phyloP scores from a whole-genome alignment of 2,113 vertebrate genomes.

The Syngnathus typhle region DNA sequence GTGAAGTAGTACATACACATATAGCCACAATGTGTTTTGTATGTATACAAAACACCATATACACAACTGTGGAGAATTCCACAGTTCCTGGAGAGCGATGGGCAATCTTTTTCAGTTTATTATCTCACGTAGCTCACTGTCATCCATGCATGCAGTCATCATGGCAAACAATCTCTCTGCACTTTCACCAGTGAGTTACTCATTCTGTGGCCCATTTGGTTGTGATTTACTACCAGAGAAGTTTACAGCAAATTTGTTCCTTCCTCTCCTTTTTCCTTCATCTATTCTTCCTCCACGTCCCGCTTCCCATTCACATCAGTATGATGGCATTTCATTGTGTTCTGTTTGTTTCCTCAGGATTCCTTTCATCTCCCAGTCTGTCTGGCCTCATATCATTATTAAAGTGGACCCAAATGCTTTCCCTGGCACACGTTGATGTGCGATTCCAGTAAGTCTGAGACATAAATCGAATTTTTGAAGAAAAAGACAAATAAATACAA shows the following conservation, averaged over 20 bases:
- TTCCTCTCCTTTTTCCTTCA: constrained; percentile 51
- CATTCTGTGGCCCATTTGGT: constrained; percentile 59
- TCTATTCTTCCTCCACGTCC: constrained; percentile 33
- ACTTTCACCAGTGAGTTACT: constrained; percentile 53
- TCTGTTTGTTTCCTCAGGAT: constrained; percentile 69
- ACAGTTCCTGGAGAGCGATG: constrained; percentile 57
- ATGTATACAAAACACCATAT: too few relatives aligned
- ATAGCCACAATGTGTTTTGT: too few relatives aligned
- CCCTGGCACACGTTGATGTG: constrained; percentile 58
- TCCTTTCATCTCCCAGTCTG: constrained; percentile 71
- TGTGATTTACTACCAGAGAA: constrained; percentile 65
- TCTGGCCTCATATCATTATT: constrained; percentile 73
- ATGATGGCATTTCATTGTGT: constrained; percentile 68
- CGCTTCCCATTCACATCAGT: constrained; percentile 58
- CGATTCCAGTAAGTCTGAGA: constrained; percentile 71
- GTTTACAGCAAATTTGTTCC: constrained; percentile 61
- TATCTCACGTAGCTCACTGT: constrained; percentile 52
- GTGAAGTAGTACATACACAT: neutral
- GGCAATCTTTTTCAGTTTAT: constrained; percentile 51
- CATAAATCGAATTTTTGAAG: constrained; percentile 70
- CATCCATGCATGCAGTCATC: constrained; percentile 56
- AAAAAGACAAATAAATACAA: constrained; percentile 70
- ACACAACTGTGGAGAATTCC: constrained; percentile 23
- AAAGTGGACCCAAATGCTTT: constrained; percentile 77
- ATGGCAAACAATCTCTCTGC: constrained; percentile 48